phyloP scores from a whole-genome alignment of 2,797 vertebrate species.

The Rhinophrynus dorsalis region DNA sequence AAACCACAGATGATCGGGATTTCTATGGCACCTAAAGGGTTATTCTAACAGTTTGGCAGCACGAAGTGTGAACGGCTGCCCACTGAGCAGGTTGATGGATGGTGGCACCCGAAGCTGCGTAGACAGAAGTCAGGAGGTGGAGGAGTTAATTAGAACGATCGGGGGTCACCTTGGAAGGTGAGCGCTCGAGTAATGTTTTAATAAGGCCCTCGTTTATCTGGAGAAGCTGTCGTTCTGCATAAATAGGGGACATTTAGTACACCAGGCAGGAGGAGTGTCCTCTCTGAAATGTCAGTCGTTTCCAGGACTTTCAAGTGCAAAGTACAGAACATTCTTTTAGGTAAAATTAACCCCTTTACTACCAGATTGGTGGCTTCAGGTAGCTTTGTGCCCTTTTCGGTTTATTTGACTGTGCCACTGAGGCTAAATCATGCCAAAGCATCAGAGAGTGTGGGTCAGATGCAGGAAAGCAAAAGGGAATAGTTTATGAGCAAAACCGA shows the following conservation, averaged over 20 bases:
- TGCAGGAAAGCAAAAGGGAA: too few species aligned
- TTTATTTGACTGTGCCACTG: too few species aligned
- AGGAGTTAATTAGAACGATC: conserved; percentile 45
- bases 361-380: too few species aligned
- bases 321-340: not conserved
- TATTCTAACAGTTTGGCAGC: not conserved
- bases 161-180: conserved; percentile 48
- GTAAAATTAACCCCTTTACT: too few species aligned
- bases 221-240: conserved; percentile 36
- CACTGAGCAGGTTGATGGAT: conserved; percentile 45
- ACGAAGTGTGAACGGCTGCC: not conserved
- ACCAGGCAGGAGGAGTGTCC: conserved; percentile 28
- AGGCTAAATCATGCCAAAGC: too few species aligned
- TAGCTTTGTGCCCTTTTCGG: too few species aligned
- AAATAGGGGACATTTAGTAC: conserved; percentile 37
- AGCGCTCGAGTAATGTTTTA: conserved; percentile 45
- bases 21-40: conserved; percentile 1
- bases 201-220: conserved; percentile 44
- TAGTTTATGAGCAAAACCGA: too few species aligned
- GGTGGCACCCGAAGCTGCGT: conserved; percentile 13
- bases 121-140: conserved; percentile 45
- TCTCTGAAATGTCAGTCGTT: conserved; percentile 33
- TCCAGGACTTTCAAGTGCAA: not conserved
- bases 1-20: not conserved
- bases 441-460: too few species aligned